Evolutionary conservation across 2,888 invertebrate species (phyloP).

Genomic region (Pristionchus arcanus): DNA sequence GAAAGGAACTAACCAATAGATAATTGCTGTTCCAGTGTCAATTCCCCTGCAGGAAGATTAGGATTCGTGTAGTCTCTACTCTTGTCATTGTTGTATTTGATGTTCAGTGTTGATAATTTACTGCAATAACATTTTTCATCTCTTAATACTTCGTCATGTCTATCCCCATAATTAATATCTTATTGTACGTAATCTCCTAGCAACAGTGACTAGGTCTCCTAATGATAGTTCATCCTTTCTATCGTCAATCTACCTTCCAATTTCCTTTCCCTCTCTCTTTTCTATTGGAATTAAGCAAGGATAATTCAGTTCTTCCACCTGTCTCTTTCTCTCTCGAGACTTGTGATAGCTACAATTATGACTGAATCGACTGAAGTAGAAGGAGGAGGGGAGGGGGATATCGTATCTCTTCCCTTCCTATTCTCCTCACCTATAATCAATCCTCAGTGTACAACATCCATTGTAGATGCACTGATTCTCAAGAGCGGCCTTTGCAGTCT

Average conservation of each 20-base stretch:
- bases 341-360: background rate
- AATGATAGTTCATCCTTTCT: background rate
- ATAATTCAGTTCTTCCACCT: background rate
- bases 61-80: conserved; percentile 99
- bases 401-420: background rate
- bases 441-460: conserved; percentile 98
- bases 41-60: conserved; percentile 94
- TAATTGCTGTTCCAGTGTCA: conserved; percentile 78
- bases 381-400: background rate
- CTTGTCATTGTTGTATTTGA: conserved; percentile 99
- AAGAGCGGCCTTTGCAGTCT: conserved; percentile 95
- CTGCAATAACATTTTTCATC: conserved; percentile 85
- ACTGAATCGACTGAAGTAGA: background rate
- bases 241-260: conserved; percentile 3
- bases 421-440: conserved; percentile 80
- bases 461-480: conserved; percentile 94
- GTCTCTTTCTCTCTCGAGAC: background rate
- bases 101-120: conserved; percentile 97
- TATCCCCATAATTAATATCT: background rate
- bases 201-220: background rate
- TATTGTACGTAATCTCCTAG: background rate
- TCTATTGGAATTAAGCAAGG: background rate
- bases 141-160: background rate
- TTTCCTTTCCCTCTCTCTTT: conserved; percentile 28
- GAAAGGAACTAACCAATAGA: conserved; percentile 59